Evolutionary conservation across 2,888 invertebrate species (phyloP), one percentile per base, ranked within the genome.

Genomic region (Vesta saturnalis): DNA sequence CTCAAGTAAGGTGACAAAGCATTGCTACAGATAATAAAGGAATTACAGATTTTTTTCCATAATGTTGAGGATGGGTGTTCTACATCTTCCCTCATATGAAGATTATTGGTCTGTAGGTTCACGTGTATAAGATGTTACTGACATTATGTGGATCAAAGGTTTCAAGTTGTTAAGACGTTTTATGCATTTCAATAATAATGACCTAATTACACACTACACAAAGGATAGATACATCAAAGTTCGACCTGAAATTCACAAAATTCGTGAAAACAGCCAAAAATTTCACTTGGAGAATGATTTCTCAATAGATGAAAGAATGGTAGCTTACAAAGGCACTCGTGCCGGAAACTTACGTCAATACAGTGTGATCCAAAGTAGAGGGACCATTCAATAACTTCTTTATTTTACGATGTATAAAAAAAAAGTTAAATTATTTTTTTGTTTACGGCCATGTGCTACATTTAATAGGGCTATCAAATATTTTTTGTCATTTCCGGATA

Each of bases 121-220:
- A 8, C 49, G 49, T 14, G 39, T 61, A 23, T 19, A 35, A 39
- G 60, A 56, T 63, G 60, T 58, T 64, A 66, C 68, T 60, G 60
- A 69, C n/a, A n/a, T n/a, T 65, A 70, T 74, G 58, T 60, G 69
- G 10, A 58, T 69, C 43, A 74, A 66, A 70, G 60, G 72, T 0
- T 73, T 73, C 49, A 72, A 74, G 60, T 57, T 63, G 67, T 43
- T 70, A 56, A 72, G 69, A 47, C 64, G 70, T 59, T 72, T 23
- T 55, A 47, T 67, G 22, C 69, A 58, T 57, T 72, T 57, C 64
- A 69, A 60, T 15, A 49, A 64, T 52, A 67, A 72, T 65, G 59
- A 55, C 18, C 18, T 67, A 35, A 52, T 63, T 19, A 67, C 67
- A 52, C 54, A 57, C 18, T 14, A 62, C 22, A 62, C 62, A 54